phyloP scores from a whole-genome alignment of 2,113 vertebrate species.

The Gopherus evgoodei region DNA sequence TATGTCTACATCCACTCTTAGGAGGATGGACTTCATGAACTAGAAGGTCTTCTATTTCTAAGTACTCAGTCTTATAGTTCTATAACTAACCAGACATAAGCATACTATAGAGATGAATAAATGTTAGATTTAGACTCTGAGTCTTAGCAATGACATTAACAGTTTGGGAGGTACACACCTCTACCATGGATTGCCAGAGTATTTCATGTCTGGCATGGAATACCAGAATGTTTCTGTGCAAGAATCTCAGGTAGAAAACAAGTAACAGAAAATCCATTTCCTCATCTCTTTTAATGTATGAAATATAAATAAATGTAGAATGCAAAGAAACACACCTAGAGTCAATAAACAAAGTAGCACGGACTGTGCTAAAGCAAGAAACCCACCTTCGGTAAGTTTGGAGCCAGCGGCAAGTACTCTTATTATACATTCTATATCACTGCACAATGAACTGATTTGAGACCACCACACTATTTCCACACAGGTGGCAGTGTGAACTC shows the following conservation, averaged over 20 bases:
- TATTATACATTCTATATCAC: neutral
- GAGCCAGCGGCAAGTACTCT: neutral
- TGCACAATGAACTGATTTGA: neutral
- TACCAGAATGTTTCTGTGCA: neutral
- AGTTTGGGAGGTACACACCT: neutral
- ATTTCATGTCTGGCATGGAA: neutral
- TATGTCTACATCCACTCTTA: neutral
- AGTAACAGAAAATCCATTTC: neutral
- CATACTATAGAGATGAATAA: neutral
- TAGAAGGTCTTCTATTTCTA: neutral
- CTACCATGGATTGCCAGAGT: neutral
- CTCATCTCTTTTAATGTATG: neutral
- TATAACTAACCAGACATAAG: neutral
- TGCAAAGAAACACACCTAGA: neutral
- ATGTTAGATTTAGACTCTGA: neutral
- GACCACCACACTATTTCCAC: neutral
- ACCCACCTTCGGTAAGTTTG: neutral
- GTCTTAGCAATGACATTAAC: neutral
- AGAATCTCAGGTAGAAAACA: neutral
- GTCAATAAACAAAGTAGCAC: neutral
- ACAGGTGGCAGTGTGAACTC: neutral
- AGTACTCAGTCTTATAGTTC: neutral
- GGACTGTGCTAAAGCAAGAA: neutral
- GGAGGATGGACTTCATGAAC: neutral
- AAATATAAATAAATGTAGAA: neutral